phyloP scores from a whole-genome alignment of 1,140 invertebrate genomes.

The Anastrepha ludens region DNA sequence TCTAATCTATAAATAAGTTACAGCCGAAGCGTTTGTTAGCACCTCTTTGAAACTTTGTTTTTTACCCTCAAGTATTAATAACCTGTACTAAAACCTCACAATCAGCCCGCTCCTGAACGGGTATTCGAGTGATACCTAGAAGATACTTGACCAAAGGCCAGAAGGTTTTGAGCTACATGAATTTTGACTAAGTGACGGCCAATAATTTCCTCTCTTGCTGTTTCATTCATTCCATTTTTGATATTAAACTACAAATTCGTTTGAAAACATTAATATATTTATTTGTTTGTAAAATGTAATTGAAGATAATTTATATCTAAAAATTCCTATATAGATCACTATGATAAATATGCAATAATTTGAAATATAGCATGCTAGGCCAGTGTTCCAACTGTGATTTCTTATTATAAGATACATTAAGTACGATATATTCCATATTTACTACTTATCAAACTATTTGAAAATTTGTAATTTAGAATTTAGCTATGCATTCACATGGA shows the following conservation, averaged over 20 bases:
- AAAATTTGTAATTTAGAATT: constrained; percentile 46
- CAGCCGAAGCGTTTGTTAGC: too few species aligned
- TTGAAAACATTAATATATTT: constrained; percentile 35
- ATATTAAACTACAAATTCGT: background rate
- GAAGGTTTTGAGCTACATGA: too few species aligned
- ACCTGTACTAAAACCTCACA: too few species aligned
- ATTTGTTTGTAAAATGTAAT: constrained; percentile 4
- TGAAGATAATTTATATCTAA: constrained; percentile 21
- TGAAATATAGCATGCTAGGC: background rate
- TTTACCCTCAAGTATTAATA: too few species aligned
- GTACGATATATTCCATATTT: background rate
- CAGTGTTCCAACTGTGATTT: background rate
- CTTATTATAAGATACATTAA: background rate
- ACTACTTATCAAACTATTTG: constrained; percentile 53
- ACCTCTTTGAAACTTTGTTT: too few species aligned
- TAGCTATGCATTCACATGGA: constrained; percentile 53
- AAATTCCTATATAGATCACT: background rate
- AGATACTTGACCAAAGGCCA: too few species aligned
- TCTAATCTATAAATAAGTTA: too few species aligned
- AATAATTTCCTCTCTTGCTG: too few species aligned
- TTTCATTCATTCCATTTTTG: too few species aligned
- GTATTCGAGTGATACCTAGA: too few species aligned
- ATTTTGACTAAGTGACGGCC: too few species aligned
- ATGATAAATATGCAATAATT: background rate
- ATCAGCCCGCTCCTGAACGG: too few species aligned